phyloP scores from a whole-genome alignment of 2,113 vertebrate genomes.

The Gracilinanus agilis region DNA sequence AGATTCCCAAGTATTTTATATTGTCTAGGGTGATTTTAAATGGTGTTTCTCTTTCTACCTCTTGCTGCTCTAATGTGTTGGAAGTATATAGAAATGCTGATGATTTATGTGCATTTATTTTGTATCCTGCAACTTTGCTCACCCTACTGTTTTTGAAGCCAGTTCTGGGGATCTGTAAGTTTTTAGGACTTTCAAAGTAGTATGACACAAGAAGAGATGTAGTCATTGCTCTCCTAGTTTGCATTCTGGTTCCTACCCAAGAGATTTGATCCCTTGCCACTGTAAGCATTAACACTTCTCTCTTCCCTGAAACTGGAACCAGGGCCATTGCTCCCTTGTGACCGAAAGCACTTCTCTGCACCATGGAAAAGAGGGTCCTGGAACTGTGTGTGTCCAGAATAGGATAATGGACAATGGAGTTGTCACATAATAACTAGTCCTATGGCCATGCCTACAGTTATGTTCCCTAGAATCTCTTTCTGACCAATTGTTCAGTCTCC shows the following conservation, averaged over 20 bases:
- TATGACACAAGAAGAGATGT: background rate
- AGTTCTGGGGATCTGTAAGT: background rate
- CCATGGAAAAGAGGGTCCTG: background rate
- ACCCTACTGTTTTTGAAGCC: background rate
- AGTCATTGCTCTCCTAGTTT: too few relatives aligned
- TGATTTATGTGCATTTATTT: too few relatives aligned
- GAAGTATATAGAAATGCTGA: too few relatives aligned
- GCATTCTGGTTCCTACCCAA: too few relatives aligned
- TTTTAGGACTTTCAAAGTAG: background rate
- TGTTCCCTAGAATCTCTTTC: background rate
- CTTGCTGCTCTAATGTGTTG: too few relatives aligned
- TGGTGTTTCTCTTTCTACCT: too few relatives aligned
- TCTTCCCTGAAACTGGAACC: too few relatives aligned
- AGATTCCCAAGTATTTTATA: too few relatives aligned
- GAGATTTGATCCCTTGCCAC: too few relatives aligned
- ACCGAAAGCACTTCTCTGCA: background rate
- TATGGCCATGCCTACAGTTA: background rate
- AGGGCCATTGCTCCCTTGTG: background rate
- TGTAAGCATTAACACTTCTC: too few relatives aligned
- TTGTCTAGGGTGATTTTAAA: too few relatives aligned
- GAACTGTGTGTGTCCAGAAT: background rate
- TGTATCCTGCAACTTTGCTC: too few relatives aligned
- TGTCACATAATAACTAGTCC: background rate
- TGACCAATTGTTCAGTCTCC: background rate
- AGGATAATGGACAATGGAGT: background rate